Conservation (phyloP, 2,113 vertebrate species). For the Picathartes gymnocephalus region DNA sequence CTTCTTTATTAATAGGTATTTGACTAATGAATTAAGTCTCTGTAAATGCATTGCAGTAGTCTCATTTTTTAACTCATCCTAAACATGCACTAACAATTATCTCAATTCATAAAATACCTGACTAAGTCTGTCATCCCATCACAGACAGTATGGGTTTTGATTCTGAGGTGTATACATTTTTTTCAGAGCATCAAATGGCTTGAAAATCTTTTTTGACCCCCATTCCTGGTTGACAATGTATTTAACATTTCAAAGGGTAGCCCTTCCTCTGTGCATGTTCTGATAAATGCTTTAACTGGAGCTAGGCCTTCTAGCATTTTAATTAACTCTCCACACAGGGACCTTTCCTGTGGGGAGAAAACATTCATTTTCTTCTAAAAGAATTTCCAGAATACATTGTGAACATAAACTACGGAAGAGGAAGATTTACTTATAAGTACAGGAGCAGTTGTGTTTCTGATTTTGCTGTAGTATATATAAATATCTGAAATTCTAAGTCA, state of each 20-base stretch:
- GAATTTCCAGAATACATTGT: not conserved
- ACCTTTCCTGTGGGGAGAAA: not conserved
- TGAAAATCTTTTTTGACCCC: not conserved
- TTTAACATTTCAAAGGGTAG: constrained; percentile 1
- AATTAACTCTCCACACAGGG: not conserved
- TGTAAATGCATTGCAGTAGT: not conserved
- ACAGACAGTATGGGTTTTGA: not conserved
- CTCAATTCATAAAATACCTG: not conserved
- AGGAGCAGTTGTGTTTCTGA: not conserved
- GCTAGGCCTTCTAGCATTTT: not conserved
- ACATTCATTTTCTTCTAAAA: not conserved
- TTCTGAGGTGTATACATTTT: not conserved
- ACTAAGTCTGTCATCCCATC: not conserved
- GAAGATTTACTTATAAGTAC: not conserved
- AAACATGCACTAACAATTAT: not conserved
- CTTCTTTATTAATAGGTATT: not conserved
- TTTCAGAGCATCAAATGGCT: not conserved
- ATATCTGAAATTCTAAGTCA: not conserved
- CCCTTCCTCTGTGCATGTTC: not conserved
- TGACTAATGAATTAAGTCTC: not conserved
- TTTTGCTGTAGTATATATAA: not conserved
- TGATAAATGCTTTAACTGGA: not conserved
- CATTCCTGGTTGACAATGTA: not conserved
- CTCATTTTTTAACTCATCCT: not conserved
- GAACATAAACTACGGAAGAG: not conserved